Evolutionary conservation across 2,888 invertebrate species (phyloP).

Genomic region (Drosophila anomelani): DNA sequence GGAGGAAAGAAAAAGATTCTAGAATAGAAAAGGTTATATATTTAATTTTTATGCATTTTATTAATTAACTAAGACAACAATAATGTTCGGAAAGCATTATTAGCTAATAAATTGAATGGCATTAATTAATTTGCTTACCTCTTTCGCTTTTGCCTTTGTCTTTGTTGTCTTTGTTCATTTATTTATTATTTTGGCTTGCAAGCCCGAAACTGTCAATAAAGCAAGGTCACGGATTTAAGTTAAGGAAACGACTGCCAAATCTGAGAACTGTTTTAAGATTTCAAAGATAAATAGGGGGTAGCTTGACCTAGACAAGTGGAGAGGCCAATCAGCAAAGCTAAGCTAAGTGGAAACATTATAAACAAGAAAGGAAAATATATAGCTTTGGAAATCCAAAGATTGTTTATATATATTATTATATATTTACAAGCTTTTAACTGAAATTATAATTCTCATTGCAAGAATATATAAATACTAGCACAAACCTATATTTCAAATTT

Average conservation of each 20-base stretch:
- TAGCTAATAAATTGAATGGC: constrained; percentile 27
- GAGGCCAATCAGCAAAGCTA: neutral
- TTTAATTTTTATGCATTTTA: neutral
- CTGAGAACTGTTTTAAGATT: constrained; percentile 9
- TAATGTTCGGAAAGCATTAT: constrained; percentile 10
- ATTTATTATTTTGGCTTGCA: constrained; percentile 30
- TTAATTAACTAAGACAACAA: neutral
- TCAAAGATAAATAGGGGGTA: constrained; percentile 17
- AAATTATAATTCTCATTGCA: no score
- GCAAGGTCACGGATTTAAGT: constrained; percentile 16
- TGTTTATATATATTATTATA: no score
- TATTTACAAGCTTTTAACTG: no score
- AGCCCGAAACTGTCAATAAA: constrained; percentile 22
- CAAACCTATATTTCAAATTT: neutral
- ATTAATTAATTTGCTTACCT: constrained; percentile 26
- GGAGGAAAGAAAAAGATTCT: neutral
- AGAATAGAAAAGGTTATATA: neutral
- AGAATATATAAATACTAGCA: neutral
- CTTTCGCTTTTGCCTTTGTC: constrained; percentile 23
- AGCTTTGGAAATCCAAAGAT: no score
- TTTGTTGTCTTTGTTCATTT: constrained; percentile 18
- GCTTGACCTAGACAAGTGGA: constrained; percentile 14
- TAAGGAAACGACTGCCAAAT: constrained; percentile 9
- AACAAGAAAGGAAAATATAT: neutral
- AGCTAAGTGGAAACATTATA: neutral